A percentile compares a stretch with the other conserved stretches of the same genome.
phyloP scores from a whole-genome alignment of 2,888 invertebrate genomes.

The Sesamia inferens region DNA sequence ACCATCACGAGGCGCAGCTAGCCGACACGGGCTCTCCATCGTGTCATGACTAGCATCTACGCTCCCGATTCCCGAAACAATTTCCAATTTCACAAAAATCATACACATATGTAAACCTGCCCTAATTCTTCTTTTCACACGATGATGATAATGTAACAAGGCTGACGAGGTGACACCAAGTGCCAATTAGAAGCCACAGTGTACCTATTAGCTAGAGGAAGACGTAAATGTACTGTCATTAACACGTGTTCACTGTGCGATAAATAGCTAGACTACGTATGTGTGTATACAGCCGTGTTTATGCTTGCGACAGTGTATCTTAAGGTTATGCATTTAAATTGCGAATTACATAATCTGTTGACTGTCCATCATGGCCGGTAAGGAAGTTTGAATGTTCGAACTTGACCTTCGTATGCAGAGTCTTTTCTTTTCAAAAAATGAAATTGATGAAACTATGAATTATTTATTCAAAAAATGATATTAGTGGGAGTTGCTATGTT shows the following conservation, averaged over 20 bases:
- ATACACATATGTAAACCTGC: constrained; percentile 46
- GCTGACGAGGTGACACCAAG: constrained; percentile 50
- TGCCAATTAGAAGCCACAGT: constrained; percentile 65
- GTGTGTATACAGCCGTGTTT: constrained; percentile 4
- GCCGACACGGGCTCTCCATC: constrained; percentile 23
- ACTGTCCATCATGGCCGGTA: neutral
- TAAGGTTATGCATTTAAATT: constrained; percentile 37
- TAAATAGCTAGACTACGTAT: constrained; percentile 43
- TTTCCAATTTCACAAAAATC: constrained; percentile 42
- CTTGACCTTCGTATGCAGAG: constrained; percentile 24
- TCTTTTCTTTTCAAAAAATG: too few relatives aligned
- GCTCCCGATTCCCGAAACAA: constrained; percentile 47
- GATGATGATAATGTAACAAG: constrained; percentile 40
- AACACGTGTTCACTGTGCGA: constrained; percentile 52
- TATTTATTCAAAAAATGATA: neutral
- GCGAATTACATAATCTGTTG: constrained; percentile 21
- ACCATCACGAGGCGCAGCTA: constrained; percentile 30
- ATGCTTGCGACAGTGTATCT: constrained; percentile 37
- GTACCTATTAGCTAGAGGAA: constrained; percentile 61
- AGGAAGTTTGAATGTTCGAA: constrained; percentile 22
- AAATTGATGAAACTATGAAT: neutral
- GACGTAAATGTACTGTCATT: constrained; percentile 60
- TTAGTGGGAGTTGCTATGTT: neutral
- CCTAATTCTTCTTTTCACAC: constrained; percentile 57
- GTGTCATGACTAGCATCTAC: constrained; percentile 38